phyloP scores from a whole-genome alignment of 2,888 invertebrate genomes.

The Diarsia dahlii region DNA sequence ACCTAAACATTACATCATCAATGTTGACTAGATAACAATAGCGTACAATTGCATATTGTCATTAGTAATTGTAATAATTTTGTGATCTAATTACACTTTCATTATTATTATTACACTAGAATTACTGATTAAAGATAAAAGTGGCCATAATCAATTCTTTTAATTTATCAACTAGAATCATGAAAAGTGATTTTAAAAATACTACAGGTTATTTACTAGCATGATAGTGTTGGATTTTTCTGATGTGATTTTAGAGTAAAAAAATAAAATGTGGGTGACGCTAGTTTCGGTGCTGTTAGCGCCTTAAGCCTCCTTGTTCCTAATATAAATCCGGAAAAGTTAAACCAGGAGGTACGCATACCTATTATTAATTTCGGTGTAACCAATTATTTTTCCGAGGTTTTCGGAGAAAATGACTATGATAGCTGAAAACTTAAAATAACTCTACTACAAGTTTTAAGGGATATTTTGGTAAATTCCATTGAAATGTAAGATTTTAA shows the following conservation, averaged over 20 bases:
- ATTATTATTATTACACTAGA: too few species aligned
- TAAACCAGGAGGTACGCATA: neutral
- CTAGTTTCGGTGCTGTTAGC: too few species aligned
- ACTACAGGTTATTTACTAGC: too few species aligned
- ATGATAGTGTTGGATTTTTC: too few species aligned
- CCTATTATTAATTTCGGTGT: neutral
- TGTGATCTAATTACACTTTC: too few species aligned
- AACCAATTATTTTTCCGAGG: neutral
- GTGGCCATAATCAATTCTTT: too few species aligned
- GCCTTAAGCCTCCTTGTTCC: neutral
- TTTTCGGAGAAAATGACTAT: neutral
- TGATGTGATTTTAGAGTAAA: too few species aligned
- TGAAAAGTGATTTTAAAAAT: too few species aligned
- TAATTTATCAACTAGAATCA: too few species aligned
- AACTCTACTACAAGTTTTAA: neutral
- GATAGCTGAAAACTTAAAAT: neutral
- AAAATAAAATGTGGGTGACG: too few species aligned
- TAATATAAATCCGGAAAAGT: neutral
- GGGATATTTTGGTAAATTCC: neutral
- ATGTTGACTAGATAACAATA: slow-evolving; percentile 42
- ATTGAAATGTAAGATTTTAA: neutral
- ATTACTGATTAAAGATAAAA: too few species aligned
- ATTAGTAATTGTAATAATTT: slow-evolving; percentile 29
- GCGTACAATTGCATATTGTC: slow-evolving; percentile 39
- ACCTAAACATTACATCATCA: slow-evolving; percentile 19